These are phyloP conservation scores for Tipula vernalis DNA, from an alignment of 2,888 invertebrate genomes.

Conservation along the genomic window DNA sequence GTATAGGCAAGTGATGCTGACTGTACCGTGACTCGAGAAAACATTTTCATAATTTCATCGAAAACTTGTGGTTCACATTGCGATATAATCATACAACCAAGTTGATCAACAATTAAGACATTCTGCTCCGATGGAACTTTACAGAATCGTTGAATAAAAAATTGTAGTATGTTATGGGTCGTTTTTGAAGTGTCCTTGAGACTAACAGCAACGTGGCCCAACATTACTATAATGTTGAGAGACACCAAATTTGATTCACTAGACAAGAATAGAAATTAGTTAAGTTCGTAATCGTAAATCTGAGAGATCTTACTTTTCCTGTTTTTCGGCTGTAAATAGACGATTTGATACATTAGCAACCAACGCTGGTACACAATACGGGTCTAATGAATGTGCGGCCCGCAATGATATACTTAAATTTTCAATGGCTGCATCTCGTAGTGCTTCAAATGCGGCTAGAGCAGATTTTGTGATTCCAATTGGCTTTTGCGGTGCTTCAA, in stretches of 20 bases:
- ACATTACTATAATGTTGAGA: slow-evolving; percentile 91
- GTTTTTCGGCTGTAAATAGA: slow-evolving; percentile 84
- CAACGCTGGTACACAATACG: slow-evolving; percentile 87
- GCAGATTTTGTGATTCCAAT: slow-evolving; percentile 31
- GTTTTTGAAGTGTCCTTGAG: slow-evolving; percentile 88
- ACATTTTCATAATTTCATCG: slow-evolving; percentile 97
- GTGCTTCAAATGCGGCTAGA: slow-evolving; percentile 71
- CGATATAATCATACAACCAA: slow-evolving; percentile 96
- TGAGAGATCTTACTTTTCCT: slow-evolving; percentile 50
- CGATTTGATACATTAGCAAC: slow-evolving; percentile 93
- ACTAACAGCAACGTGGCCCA: slow-evolving; percentile 94
- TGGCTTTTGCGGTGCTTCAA: slow-evolving; percentile 31
- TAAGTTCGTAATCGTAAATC: neutral
- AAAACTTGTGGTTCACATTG: slow-evolving; percentile 74
- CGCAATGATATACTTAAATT: slow-evolving; percentile 88
- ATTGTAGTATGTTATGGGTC: slow-evolving; percentile 88
- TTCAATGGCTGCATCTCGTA: slow-evolving; percentile 90
- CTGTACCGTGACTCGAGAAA: slow-evolving; percentile 88
- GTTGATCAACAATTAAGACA: slow-evolving; percentile 88
- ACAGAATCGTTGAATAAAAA: slow-evolving; percentile 92
- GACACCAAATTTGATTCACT: slow-evolving; percentile 88
- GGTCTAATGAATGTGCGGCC: slow-evolving; percentile 79
- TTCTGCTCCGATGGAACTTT: slow-evolving; percentile 87
- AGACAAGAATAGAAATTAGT: slow-evolving; percentile 15
- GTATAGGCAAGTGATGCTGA: slow-evolving; percentile 69